Conservation (phyloP, 2,888 invertebrate genomes). For the Plusia festucae region DNA sequence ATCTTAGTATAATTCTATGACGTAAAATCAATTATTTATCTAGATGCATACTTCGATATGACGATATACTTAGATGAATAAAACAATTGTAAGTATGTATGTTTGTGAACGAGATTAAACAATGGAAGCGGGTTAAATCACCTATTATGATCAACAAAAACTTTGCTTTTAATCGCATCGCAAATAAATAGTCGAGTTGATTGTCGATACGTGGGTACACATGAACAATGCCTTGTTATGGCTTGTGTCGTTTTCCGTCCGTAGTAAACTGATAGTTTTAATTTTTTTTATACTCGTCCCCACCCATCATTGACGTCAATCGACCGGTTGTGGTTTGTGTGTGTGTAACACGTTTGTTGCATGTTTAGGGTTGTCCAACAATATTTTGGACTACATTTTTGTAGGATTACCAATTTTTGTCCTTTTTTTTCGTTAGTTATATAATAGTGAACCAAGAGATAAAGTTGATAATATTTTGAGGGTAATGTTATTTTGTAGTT, state of each 20-base stretch:
- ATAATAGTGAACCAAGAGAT: no score
- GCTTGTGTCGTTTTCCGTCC: constrained; percentile 73
- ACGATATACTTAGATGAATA: constrained; percentile 40
- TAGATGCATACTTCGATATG: constrained; percentile 25
- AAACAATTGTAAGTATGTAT: constrained; percentile 25
- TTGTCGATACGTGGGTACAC: constrained; percentile 60
- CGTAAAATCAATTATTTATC: constrained; percentile 43
- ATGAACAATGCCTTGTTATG: constrained; percentile 82
- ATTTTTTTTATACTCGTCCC: constrained; percentile 78
- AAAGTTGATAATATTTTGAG: no score
- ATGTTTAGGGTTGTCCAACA: constrained; percentile 66
- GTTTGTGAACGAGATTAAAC: constrained; percentile 50
- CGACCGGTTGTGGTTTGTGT: constrained; percentile 73
- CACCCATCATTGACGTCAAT: constrained; percentile 87
- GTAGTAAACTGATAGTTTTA: constrained; percentile 86
- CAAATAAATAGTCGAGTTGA: constrained; percentile 59
- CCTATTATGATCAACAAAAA: constrained; percentile 38
- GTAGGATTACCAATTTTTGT: no score
- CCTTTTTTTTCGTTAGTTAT: no score
- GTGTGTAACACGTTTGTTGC: constrained; percentile 59
- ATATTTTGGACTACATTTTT: constrained; percentile 18
- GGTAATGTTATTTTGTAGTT: no score
- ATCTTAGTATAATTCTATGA: constrained; percentile 29
- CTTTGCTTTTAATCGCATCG: constrained; percentile 37
- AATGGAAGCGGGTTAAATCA: constrained; percentile 39